Evolutionary conservation across 2,797 vertebrate species (phyloP).

Genomic region (Silurus lanzhouensis): DNA sequence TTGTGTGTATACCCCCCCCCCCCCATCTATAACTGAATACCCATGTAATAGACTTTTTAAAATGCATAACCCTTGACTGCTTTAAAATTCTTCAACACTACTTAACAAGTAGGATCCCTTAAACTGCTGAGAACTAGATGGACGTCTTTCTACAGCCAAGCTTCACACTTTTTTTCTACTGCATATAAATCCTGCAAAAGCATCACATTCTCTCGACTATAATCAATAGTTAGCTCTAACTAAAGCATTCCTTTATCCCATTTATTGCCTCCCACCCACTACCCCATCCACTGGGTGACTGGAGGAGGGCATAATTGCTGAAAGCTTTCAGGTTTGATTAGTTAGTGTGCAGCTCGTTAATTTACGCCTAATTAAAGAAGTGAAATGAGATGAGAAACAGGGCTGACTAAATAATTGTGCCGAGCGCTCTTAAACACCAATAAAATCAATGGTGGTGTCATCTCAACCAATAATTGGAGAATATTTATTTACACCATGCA

Average conservation of each 20-base stretch:
- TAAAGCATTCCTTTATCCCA: constrained; percentile 59
- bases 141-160: too few relatives aligned
- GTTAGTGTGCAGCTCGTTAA: constrained; percentile 68
- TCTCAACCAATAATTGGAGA: constrained; percentile 32
- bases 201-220: constrained; percentile 41
- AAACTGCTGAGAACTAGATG: too few relatives aligned
- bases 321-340: constrained; percentile 73
- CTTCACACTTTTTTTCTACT: too few relatives aligned
- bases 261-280: constrained; percentile 40
- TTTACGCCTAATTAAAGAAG: constrained; percentile 73
- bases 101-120: too few relatives aligned
- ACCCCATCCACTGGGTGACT: constrained; percentile 49
- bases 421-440: constrained; percentile 56
- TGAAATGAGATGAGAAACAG: constrained; percentile 66
- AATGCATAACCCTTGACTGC: too few relatives aligned
- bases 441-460: constrained; percentile 60
- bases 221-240: constrained; percentile 70
- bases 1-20: too few relatives aligned
- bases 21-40: too few relatives aligned
- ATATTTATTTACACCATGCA: constrained; percentile 25
- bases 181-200: constrained; percentile 57
- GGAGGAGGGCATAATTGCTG: constrained; percentile 69
- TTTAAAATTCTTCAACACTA: too few relatives aligned
- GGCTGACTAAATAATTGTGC: constrained; percentile 70
- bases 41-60: too few relatives aligned